Conservation (phyloP, 2,797 vertebrate genomes). For the Margarornis squamiger region DNA sequence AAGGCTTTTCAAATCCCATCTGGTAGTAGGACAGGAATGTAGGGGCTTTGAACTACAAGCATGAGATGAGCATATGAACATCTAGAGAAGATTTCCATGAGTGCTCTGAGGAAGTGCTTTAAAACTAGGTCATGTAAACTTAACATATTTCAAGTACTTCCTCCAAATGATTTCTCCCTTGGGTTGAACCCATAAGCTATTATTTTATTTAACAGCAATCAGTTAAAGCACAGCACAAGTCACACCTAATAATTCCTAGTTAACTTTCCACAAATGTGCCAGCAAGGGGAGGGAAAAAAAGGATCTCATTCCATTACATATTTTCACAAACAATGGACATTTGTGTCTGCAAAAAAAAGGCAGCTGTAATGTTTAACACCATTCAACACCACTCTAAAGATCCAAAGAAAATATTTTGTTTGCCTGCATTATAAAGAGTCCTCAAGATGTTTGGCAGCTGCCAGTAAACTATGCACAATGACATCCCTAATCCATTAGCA, state of each 20-base stretch:
- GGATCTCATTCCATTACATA: background rate
- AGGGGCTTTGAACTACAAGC: background rate
- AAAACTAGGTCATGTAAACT: background rate
- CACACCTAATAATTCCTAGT: background rate
- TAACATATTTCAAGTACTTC: background rate
- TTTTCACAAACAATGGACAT: background rate
- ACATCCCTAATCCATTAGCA: background rate
- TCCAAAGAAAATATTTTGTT: background rate
- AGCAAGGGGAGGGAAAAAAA: background rate
- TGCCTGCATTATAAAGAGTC: background rate
- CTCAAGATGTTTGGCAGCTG: background rate
- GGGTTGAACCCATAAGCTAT: background rate
- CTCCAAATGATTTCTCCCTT: background rate
- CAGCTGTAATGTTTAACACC: background rate
- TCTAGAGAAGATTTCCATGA: background rate
- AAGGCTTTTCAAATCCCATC: background rate
- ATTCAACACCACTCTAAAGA: background rate
- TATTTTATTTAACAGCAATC: background rate
- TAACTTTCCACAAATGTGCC: background rate
- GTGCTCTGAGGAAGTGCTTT: background rate
- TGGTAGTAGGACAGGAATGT: background rate
- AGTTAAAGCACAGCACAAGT: background rate
- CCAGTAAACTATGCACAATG: background rate
- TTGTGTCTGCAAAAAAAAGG: background rate
- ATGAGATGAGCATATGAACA: background rate